A percentile compares a stretch with the other conserved stretches of the same genome.
Conservation (phyloP, 2,113 vertebrate genomes). For the Atlantisia rogersi region DNA sequence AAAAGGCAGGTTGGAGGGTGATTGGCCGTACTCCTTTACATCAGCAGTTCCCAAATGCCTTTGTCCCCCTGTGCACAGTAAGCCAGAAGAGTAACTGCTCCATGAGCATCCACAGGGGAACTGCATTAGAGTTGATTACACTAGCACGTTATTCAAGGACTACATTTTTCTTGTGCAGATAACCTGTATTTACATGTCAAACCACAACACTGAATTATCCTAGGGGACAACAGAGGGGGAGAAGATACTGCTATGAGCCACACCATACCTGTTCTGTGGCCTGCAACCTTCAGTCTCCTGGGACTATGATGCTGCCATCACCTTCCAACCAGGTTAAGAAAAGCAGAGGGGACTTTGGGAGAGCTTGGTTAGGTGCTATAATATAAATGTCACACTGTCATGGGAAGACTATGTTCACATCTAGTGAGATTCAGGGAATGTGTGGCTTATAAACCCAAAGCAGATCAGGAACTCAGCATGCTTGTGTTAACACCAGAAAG, state of each 20-base stretch:
- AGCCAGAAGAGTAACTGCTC: not conserved
- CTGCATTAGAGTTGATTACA: not conserved
- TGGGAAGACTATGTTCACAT: not conserved
- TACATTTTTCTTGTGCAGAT: not conserved
- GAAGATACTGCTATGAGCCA: rapidly evolving
- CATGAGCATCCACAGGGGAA: not conserved
- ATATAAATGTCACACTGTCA: not conserved
- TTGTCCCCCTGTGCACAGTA: not conserved
- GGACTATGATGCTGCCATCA: not conserved
- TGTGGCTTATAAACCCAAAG: not conserved
- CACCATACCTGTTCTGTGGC: not conserved
- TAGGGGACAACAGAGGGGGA: not conserved
- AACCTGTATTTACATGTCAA: not conserved
- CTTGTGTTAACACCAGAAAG: not conserved
- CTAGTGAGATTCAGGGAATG: too few species aligned
- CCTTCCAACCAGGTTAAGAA: not conserved
- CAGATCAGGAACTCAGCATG: not conserved
- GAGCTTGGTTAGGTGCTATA: not conserved
- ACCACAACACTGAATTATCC: rapidly evolving
- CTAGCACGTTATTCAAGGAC: not conserved
- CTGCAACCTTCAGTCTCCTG: not conserved
- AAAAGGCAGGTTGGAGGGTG: not conserved
- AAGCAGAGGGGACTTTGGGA: not conserved
- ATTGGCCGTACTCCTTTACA: not conserved
- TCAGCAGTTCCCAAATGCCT: not conserved